Base-by-base conservation (phyloP, 35 echinoderm and acorn worm genomes). In the Chiridota heheva region DNA sequence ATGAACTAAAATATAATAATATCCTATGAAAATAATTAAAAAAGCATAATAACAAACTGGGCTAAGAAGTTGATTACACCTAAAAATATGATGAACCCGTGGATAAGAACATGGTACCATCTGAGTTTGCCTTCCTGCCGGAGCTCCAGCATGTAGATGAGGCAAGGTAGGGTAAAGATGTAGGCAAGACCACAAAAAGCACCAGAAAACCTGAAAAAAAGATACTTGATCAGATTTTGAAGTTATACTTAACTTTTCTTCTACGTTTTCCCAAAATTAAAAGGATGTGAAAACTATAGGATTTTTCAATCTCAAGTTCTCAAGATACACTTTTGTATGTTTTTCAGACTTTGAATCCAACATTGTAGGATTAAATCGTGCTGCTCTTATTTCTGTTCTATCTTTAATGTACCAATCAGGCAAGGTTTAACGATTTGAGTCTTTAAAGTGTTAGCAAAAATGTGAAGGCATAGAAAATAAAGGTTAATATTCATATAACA, bases 131-230 rank as follows among this genome's bases (percentile, higher is more conserved):
- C 80, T 35, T 79, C 36, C 36, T 72, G 68, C 62, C 51, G 58
- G 13, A 83, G 73, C 30, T 87, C 70, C 26, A 91, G 78, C 55
- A 97, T 46, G 69, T 97, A 91, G 26, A 97, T 72, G 29, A 97
- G 70, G 42, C 84, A 91, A 4, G 93, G 93, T 37, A 97, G 67
- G 2, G 93, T 88, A 46, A 97, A 97, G 72, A 91, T 77, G 74
- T 97, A 97, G 1, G 88, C 93, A 41, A 97, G 70, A 16, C 93
- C 93, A 74, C 93, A 97, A 56, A 97, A 97, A 15, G 93, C 88
- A 16, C 93, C 93, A 8, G 93, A 97, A 84, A 91, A 97, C 35
- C 93, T 97, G 49, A 30, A 72, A 29, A 22, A 80, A 5, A 12
- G 22, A 22, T 12, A 51, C 10, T 51, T 12, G 10, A 51, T 51